Evolutionary conservation across 2,888 invertebrate genomes (phyloP).

Genomic region (Lasioglossum villosulum): DNA sequence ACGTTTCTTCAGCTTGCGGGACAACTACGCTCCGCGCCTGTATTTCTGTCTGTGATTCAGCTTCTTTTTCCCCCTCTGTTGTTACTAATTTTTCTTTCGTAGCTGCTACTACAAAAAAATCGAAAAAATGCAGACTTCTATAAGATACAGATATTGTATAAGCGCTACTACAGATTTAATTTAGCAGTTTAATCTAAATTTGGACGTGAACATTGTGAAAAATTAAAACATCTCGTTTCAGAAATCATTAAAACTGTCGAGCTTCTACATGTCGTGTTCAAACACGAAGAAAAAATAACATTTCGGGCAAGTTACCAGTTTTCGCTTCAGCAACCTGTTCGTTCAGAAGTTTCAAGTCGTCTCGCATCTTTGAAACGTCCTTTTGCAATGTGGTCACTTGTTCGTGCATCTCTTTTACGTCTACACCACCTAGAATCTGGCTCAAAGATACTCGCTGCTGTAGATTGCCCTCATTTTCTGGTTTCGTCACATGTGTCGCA

Average conservation of each 20-base stretch:
- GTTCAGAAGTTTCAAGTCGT: constrained; percentile 57
- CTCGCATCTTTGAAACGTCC: constrained; percentile 61
- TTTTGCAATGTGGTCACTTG: constrained; percentile 61
- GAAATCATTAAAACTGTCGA: not conserved
- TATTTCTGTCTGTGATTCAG: not conserved
- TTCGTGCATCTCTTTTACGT: constrained; percentile 63
- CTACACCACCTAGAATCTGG: constrained; percentile 53
- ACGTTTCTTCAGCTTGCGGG: not conserved
- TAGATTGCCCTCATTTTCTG: not conserved
- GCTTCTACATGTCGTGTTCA: not conserved
- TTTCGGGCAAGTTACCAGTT: constrained; percentile 22
- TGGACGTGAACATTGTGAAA: not conserved
- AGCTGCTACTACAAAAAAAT: too few relatives aligned
- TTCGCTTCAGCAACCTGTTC: constrained; percentile 39
- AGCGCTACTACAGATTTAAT: too few relatives aligned
- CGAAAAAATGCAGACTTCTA: too few relatives aligned
- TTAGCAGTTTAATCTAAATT: not conserved
- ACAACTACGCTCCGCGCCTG: not conserved
- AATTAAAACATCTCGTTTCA: not conserved
- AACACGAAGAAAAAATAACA: not conserved
- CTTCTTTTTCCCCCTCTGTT: not conserved
- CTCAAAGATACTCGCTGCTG: constrained; percentile 35
- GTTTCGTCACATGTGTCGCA: not conserved
- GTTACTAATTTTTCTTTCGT: not conserved
- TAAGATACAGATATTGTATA: too few relatives aligned